A percentile compares a stretch with the other conserved stretches of the same genome.
These are phyloP conservation scores for Nanorana parkeri DNA, from an alignment of 2,113 vertebrate species.

Conservation along the genomic window DNA sequence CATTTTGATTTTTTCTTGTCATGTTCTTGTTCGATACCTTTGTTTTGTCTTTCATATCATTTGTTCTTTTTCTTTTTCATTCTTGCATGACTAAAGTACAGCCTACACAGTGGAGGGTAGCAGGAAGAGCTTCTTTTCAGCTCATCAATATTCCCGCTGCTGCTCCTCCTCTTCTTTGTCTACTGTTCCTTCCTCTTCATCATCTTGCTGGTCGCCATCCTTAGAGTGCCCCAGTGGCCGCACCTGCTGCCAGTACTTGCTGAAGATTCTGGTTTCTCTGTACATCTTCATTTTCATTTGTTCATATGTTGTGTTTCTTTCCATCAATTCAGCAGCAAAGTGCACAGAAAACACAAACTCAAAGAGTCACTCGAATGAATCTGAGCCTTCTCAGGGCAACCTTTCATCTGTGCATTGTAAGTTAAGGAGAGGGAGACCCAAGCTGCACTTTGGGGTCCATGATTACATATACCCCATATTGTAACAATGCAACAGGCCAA, in stretches of 20 bases:
- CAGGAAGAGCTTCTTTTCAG: constrained; percentile 62
- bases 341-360: constrained; percentile 68
- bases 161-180: constrained; percentile 63
- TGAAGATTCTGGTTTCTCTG: constrained; percentile 70
- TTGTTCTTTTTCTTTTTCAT: constrained; percentile 56
- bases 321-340: constrained; percentile 71
- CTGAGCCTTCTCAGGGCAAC: constrained; percentile 66
- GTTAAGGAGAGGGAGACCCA: constrained; percentile 64
- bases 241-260: constrained; percentile 73
- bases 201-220: constrained; percentile 69
- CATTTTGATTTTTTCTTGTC: constrained; percentile 6
- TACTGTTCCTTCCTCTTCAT: constrained; percentile 67
- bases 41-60: constrained; percentile 59
- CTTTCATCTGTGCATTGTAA: constrained; percentile 78
- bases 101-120: constrained; percentile 67
- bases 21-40: constrained; percentile 61
- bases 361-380: constrained; percentile 68
- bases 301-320: constrained; percentile 75
- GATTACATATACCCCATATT: neutral
- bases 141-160: constrained; percentile 61
- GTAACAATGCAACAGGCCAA: neutral
- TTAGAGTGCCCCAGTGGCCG: constrained; percentile 71
- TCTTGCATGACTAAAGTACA: constrained; percentile 63
- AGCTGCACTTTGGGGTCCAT: constrained; percentile 1
- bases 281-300: constrained; percentile 77